phyloP scores from a whole-genome alignment of 2,888 invertebrate genomes.

The Ophraella communa region DNA sequence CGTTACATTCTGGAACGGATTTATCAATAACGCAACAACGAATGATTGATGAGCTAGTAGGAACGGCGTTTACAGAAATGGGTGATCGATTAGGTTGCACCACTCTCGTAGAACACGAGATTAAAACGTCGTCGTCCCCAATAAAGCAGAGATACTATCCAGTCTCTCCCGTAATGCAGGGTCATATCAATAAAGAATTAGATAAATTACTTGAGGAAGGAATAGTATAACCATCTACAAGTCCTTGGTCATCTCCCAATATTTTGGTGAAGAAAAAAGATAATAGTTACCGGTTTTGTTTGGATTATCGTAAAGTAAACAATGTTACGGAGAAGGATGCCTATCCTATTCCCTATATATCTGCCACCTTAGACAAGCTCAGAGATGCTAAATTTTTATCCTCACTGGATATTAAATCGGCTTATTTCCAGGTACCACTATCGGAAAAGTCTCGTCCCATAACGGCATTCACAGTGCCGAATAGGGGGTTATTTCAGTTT shows the following conservation, averaged over 20 bases:
- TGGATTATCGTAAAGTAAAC: not conserved
- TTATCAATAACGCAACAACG: not conserved
- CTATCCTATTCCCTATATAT: conserved; percentile 1
- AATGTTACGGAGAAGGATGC: not conserved
- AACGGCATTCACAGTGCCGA: conserved; percentile 38
- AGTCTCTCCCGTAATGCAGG: not conserved
- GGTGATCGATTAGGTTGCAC: not conserved
- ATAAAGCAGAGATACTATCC: not conserved
- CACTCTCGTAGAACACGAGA: not conserved
- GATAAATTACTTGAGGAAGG: not conserved
- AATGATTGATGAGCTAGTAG: not conserved
- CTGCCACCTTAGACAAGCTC: not conserved
- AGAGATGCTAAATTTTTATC: conserved; percentile 38
- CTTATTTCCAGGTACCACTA: conserved; percentile 48
- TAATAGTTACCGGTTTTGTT: not conserved
- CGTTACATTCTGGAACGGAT: not conserved
- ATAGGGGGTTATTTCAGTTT: conserved; percentile 47
- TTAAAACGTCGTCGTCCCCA: not conserved
- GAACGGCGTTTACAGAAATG: not conserved
- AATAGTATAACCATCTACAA: not conserved
- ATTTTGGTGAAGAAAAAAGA: conserved; percentile 1
- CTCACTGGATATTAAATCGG: conserved; percentile 45
- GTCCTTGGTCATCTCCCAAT: not conserved
- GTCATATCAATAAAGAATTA: not conserved
- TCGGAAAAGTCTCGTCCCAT: conserved; percentile 15